A percentile compares a stretch with the other conserved stretches of the same genome.
Evolutionary conservation across 2,113 vertebrate species (phyloP).

Genomic region (Grus americana): DNA sequence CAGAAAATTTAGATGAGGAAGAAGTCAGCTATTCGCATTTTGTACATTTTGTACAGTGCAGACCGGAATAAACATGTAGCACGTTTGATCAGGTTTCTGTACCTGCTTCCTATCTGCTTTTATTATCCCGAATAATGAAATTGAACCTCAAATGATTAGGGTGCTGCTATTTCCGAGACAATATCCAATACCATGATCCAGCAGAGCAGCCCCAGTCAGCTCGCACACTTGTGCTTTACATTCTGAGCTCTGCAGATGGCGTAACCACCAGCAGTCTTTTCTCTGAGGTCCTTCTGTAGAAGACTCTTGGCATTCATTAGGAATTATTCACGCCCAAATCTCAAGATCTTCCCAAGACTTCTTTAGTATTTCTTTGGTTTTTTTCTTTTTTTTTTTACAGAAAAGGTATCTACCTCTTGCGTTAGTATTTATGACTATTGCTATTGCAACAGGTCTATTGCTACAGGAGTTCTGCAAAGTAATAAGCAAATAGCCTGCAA

Average conservation of each 20-base stretch:
- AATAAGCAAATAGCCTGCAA: neutral
- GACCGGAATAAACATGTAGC: neutral
- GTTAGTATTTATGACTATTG: neutral
- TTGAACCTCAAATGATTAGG: neutral
- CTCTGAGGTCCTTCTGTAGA: neutral
- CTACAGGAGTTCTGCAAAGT: neutral
- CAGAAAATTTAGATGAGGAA: neutral
- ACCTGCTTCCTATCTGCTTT: neutral
- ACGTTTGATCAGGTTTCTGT: neutral
- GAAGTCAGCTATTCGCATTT: neutral
- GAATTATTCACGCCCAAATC: neutral
- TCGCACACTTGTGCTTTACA: neutral
- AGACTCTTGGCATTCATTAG: neutral
- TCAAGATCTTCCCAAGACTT: neutral
- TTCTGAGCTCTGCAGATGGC: neutral
- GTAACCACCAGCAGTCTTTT: neutral
- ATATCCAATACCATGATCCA: neutral
- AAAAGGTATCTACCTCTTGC: neutral
- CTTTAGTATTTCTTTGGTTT: neutral
- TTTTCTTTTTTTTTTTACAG: neutral
- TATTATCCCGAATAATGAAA: slow-evolving; percentile 5
- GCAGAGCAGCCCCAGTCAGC: neutral
- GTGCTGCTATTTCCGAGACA: neutral
- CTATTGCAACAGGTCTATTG: neutral
- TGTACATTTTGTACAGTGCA: neutral